phyloP scores from a whole-genome alignment of 2,113 vertebrate species.

The Chelonoidis abingdonii region DNA sequence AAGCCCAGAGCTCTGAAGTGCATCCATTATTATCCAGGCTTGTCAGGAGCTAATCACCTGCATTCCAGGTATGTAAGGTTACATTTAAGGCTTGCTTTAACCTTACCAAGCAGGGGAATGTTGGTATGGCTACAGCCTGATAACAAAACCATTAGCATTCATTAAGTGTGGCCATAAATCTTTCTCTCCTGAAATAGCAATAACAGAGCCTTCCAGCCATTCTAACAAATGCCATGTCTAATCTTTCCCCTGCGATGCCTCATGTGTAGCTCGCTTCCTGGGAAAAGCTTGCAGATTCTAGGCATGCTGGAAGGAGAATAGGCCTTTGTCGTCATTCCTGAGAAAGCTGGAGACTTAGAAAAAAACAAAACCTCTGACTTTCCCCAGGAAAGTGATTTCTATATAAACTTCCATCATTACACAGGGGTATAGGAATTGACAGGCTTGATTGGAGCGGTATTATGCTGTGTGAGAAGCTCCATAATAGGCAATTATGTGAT shows the following conservation, averaged over 20 bases:
- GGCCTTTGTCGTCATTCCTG: neutral
- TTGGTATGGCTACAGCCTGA: conserved; percentile 70
- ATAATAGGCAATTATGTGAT: neutral
- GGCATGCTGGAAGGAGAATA: neutral
- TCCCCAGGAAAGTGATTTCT: neutral
- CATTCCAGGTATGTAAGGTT: conserved; percentile 60
- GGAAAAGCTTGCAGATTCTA: neutral
- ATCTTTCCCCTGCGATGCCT: conserved; percentile 61
- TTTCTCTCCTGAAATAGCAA: conserved; percentile 57
- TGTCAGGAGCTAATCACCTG: conserved; percentile 68
- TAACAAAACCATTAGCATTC: conserved; percentile 75
- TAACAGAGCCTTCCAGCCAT: conserved; percentile 54
- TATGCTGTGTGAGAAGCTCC: neutral
- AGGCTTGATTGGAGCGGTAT: neutral
- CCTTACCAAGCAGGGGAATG: conserved; percentile 62
- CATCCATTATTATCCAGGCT: conserved; percentile 49
- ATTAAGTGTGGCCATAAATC: conserved; percentile 73
- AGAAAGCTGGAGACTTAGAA: neutral
- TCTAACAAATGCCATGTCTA: conserved; percentile 62
- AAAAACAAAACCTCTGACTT: neutral
- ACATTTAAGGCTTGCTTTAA: conserved; percentile 66
- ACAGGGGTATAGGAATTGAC: neutral
- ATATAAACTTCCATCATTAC: neutral
- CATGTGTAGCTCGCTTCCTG: neutral
- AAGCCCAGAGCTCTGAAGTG: neutral